phyloP scores from a whole-genome alignment of 2,113 vertebrate species.

The Lasiurus cinereus region DNA sequence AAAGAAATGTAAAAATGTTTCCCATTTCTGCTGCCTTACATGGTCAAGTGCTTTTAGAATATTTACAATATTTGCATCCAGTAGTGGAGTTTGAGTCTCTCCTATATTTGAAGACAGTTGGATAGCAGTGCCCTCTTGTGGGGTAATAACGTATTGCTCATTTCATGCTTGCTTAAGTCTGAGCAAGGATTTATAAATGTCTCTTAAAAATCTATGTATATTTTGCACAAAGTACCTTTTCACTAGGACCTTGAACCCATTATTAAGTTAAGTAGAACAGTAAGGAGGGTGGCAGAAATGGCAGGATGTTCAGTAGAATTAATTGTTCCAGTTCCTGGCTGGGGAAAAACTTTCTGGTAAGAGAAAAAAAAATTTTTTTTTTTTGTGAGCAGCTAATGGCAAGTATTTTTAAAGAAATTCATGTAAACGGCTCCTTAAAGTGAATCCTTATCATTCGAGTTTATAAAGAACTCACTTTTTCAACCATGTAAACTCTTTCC shows the following conservation, averaged over 20 bases:
- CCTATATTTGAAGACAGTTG: not conserved
- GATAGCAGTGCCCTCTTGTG: constrained; percentile 77
- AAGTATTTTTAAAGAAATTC: constrained; percentile 39
- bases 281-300: not conserved
- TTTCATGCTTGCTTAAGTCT: constrained; percentile 13
- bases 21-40: constrained; percentile 25
- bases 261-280: not conserved
- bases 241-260: not conserved
- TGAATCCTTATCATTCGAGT: not conserved
- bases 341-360: not conserved
- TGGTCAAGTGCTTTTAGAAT: not conserved
- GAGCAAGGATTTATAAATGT: not conserved
- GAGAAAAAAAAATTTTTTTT: not conserved
- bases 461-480: not conserved
- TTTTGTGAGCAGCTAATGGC: not conserved
- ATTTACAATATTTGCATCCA: not conserved
- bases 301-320: not conserved
- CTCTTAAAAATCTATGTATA: constrained; percentile 41
- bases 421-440: not conserved
- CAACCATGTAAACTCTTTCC: not conserved
- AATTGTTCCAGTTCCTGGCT: not conserved
- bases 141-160: not conserved
- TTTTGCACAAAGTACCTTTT: not conserved
- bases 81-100: not conserved
- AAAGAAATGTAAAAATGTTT: constrained; percentile 31